Conservation (phyloP, 53 echinoderm and acorn worm species). For the Luidia sarsii region DNA sequence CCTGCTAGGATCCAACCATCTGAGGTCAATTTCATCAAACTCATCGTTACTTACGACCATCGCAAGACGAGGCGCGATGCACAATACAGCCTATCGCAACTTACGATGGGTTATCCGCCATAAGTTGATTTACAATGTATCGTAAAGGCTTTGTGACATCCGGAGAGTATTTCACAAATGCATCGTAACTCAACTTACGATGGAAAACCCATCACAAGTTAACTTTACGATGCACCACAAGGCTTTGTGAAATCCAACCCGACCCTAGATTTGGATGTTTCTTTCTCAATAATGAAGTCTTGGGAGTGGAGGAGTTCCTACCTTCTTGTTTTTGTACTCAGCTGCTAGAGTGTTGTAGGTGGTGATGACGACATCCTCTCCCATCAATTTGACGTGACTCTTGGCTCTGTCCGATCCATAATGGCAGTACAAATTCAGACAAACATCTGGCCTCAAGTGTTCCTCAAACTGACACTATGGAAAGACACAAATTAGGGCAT, state of each 20-base stretch:
- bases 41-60: no score
- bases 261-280: neutral
- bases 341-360: conserved; percentile 86
- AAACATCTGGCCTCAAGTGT: conserved; percentile 72
- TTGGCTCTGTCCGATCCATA: conserved; percentile 72
- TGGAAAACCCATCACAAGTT: neutral
- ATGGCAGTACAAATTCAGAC: conserved; percentile 72
- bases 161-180: no score
- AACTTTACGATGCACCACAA: neutral
- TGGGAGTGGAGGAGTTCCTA: conserved; percentile 38
- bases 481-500: no score
- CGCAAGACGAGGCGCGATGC: no score
- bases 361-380: conserved; percentile 83
- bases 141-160: no score
- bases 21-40: no score
- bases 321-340: conserved; percentile 87
- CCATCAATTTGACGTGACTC: conserved; percentile 53
- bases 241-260: no score
- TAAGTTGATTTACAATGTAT: no score
- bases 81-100: no score
- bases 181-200: no score
- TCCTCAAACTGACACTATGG: conserved; percentile 84
- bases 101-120: no score
- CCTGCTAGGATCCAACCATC: no score
- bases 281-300: neutral